Conservation (phyloP, 2,888 invertebrate species). For the Pyrgus malvae region DNA sequence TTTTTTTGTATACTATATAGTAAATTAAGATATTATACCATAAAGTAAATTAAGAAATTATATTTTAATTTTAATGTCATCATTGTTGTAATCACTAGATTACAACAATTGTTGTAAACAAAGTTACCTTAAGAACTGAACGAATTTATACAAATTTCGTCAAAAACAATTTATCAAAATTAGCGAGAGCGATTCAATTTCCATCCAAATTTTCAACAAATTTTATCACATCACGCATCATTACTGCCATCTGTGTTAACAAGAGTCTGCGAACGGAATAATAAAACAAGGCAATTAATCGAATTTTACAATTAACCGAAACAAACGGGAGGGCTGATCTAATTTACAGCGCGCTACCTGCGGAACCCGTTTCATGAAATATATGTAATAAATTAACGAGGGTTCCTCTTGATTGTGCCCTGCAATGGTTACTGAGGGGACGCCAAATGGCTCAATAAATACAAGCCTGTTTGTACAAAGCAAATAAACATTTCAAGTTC, state of each 20-base stretch:
- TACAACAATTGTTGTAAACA: no score
- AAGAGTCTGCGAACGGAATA: constrained; percentile 17
- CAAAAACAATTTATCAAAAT: no score
- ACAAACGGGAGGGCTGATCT: constrained; percentile 23
- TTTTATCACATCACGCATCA: constrained; percentile 6
- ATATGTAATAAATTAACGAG: constrained; percentile 19
- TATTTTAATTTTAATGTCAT: no score
- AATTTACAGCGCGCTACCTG: constrained; percentile 21
- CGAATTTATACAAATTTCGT: no score
- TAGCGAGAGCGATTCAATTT: no score
- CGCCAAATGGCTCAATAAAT: constrained; percentile 18
- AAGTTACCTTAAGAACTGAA: no score
- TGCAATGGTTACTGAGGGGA: constrained; percentile 5
- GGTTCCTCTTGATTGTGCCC: constrained; percentile 16
- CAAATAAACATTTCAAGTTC: background rate
- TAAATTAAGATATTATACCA: no score
- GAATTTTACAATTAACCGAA: constrained; percentile 27
- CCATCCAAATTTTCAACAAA: background rate
- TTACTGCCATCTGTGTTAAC: constrained; percentile 10
- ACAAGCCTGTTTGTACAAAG: constrained; percentile 1
- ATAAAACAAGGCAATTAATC: constrained; percentile 25
- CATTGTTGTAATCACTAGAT: no score
- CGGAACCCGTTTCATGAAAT: constrained; percentile 12
- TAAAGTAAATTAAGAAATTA: no score
- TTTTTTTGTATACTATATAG: no score